Conservation (phyloP, 2,113 vertebrate genomes). For the Psilopsiagon aymara region DNA sequence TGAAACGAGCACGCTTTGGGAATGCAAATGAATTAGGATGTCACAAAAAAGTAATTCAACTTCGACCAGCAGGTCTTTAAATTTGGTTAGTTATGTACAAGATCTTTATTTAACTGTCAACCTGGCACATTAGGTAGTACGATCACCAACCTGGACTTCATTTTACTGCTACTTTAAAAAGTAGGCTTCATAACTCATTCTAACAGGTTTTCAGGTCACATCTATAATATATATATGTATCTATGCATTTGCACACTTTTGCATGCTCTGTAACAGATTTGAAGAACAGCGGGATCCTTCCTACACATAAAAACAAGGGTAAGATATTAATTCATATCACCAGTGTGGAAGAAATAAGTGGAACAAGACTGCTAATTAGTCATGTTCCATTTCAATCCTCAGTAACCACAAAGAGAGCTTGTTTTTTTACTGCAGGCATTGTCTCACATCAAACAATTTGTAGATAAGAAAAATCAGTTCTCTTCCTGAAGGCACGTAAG, state of each 20-base stretch:
- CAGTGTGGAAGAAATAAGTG: background rate
- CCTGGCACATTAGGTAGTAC: background rate
- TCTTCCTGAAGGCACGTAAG: slow-evolving; percentile 30
- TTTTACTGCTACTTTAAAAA: background rate
- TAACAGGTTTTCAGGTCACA: background rate
- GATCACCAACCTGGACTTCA: background rate
- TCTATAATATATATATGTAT: background rate
- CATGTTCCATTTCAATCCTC: background rate
- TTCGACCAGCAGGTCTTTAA: slow-evolving; percentile 14
- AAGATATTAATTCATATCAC: background rate
- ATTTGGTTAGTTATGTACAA: slow-evolving; percentile 1
- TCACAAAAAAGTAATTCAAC: slow-evolving; percentile 49
- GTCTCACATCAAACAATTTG: slow-evolving; percentile 48
- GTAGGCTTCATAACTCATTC: background rate
- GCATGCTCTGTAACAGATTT: background rate
- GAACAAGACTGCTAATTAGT: slow-evolving; percentile 37
- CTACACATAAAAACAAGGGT: background rate
- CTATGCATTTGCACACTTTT: background rate
- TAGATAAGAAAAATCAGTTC: slow-evolving; percentile 41
- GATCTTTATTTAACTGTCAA: slow-evolving; percentile 45
- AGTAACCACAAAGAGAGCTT: background rate
- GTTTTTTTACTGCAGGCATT: slow-evolving; percentile 39
- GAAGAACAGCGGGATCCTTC: background rate
- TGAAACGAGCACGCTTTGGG: slow-evolving; percentile 1
- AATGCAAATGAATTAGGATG: slow-evolving; percentile 24